These are phyloP conservation scores for Pachypsylla venusta DNA, from an alignment of 1,140 invertebrate species.

Conservation along the genomic window DNA sequence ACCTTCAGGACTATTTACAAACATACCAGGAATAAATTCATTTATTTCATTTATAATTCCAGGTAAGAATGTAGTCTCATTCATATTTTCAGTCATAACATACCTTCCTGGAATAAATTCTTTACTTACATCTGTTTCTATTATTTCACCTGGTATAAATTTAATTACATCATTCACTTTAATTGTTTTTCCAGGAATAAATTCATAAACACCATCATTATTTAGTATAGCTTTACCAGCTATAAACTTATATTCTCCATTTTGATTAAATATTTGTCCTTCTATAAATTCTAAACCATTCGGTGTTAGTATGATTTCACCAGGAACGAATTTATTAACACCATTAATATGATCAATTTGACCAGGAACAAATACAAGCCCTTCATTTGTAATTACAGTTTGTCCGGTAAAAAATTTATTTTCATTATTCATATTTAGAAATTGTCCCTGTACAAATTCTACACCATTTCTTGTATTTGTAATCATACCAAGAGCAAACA, in stretches of 20 bases:
- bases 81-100: conserved; percentile 34
- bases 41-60: conserved; percentile 36
- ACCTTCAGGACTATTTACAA: conserved; percentile 45
- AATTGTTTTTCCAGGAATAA: conserved; percentile 50
- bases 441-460: conserved; percentile 54
- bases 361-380: conserved; percentile 49
- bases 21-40: conserved; percentile 47
- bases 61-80: conserved; percentile 42
- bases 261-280: conserved; percentile 41
- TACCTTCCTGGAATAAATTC: conserved; percentile 51
- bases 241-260: conserved; percentile 31
- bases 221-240: conserved; percentile 34
- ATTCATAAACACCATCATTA: conserved; percentile 27
- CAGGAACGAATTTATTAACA: conserved; percentile 46
- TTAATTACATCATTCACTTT: conserved; percentile 37
- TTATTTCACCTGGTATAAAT: conserved; percentile 43
- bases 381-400: conserved; percentile 44
- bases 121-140: conserved; percentile 30
- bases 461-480: conserved; percentile 47
- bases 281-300: conserved; percentile 48
- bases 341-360: conserved; percentile 28
- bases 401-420: conserved; percentile 49
- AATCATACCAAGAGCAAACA: conserved; percentile 49
- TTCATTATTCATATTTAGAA: conserved; percentile 43
- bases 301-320: conserved; percentile 50